phyloP scores from a whole-genome alignment of 2,797 vertebrate species.

The Scomberomorus guttatus region DNA sequence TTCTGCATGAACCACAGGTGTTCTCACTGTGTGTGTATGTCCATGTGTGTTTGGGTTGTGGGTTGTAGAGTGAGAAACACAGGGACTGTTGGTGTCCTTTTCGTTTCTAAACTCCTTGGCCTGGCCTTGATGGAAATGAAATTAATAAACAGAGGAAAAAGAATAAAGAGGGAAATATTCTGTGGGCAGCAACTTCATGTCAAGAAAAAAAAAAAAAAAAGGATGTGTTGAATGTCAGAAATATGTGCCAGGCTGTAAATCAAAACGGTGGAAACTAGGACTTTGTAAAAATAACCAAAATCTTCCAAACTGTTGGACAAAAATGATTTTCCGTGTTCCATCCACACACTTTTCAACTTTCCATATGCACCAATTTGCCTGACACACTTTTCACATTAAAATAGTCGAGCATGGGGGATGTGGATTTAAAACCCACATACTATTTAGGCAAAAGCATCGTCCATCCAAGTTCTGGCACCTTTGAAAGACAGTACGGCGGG shows the following conservation, averaged over 20 bases:
- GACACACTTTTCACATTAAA: constrained; percentile 48
- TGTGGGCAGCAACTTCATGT: constrained; percentile 32
- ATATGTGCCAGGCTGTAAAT: constrained; percentile 61
- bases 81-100: constrained; percentile 17
- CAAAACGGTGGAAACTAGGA: constrained; percentile 61
- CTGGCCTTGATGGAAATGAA: constrained; percentile 30
- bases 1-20: constrained; percentile 33
- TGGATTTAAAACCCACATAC: neutral
- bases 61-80: constrained; percentile 31
- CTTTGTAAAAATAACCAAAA: constrained; percentile 58
- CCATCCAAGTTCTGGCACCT: neutral
- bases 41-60: constrained; percentile 25
- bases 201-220: constrained; percentile 23
- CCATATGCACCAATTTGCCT: constrained; percentile 41
- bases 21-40: constrained; percentile 9
- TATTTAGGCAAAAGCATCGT: neutral
- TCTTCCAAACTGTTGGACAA: constrained; percentile 41
- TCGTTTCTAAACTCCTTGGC: constrained; percentile 26
- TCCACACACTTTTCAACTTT: constrained; percentile 44
- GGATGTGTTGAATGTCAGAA: constrained; percentile 52
- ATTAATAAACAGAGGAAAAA: constrained; percentile 61
- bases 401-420: neutral
- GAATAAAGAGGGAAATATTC: constrained; percentile 53
- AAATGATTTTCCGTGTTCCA: constrained; percentile 52
- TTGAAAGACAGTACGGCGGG: neutral